phyloP scores from a whole-genome alignment of 2,888 invertebrate species.

The Meiosimyza platycephala region DNA sequence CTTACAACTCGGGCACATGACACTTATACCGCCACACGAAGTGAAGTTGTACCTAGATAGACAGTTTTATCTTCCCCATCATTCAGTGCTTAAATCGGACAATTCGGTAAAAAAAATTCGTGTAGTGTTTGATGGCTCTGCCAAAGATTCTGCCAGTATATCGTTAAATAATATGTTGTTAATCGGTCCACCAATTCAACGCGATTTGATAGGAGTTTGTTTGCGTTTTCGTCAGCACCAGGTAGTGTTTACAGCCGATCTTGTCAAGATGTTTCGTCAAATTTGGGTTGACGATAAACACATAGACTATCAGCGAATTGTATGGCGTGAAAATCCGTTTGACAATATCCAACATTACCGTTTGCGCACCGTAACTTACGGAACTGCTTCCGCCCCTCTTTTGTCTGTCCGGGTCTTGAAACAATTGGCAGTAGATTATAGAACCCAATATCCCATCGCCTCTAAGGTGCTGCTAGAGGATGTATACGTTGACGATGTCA shows the following conservation, averaged over 20 bases:
- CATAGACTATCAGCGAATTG: constrained; percentile 40
- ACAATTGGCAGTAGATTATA: constrained; percentile 39
- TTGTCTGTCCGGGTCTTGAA: constrained; percentile 40
- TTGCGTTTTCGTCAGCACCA: constrained; percentile 41
- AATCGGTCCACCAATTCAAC: constrained; percentile 38
- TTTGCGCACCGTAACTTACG: constrained; percentile 43
- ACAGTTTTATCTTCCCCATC: constrained; percentile 41
- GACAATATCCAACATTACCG: constrained; percentile 37
- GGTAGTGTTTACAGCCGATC: constrained; percentile 39
- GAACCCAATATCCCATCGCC: constrained; percentile 35
- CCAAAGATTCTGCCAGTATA: constrained; percentile 28
- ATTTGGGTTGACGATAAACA: constrained; percentile 42
- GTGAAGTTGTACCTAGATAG: constrained; percentile 8
- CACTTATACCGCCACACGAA: constrained; percentile 15
- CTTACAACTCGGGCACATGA: constrained; percentile 36
- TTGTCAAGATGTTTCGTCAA: constrained; percentile 44
- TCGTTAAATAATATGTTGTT: constrained; percentile 32
- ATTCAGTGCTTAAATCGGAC: constrained; percentile 41
- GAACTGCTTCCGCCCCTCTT: constrained; percentile 41
- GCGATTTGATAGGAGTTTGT: constrained; percentile 40
- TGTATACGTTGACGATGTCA: constrained; percentile 44
- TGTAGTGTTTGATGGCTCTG: constrained; percentile 38
- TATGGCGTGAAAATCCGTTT: constrained; percentile 37
- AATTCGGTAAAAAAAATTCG: constrained; percentile 38
- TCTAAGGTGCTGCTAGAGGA: constrained; percentile 38